Percentiles rank a stretch among this genome's conserved stretches.
phyloP scores from a whole-genome alignment of 1,140 invertebrate species.

The Condylostylus longicornis region DNA sequence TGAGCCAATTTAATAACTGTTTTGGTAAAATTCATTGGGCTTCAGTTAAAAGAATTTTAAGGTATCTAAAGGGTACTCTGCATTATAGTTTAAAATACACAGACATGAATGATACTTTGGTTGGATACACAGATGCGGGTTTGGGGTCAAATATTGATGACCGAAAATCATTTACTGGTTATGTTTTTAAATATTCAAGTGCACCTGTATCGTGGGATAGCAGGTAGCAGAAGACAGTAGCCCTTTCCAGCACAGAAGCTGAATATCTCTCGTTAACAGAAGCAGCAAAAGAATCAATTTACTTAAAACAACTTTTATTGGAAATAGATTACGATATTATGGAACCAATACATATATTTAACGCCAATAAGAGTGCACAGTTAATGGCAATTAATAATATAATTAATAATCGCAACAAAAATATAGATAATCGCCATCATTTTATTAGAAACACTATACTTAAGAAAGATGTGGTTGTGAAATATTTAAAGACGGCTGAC shows the following conservation, averaged over 20 bases:
- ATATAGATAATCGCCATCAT: too few species aligned
- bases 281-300: background rate
- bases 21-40: background rate
- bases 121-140: background rate
- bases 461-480: too few species aligned
- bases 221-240: background rate
- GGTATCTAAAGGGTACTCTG: background rate
- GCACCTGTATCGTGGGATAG: background rate
- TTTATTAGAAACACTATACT: too few species aligned
- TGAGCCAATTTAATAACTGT: constrained; percentile 12
- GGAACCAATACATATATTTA: too few species aligned
- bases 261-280: background rate
- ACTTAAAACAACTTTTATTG: too few species aligned
- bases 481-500: too few species aligned
- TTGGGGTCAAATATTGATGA: background rate
- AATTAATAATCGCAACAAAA: too few species aligned
- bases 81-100: background rate
- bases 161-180: background rate
- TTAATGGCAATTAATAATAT: too few species aligned
- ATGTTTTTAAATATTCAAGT: background rate
- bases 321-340: too few species aligned
- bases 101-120: background rate
- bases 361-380: too few species aligned
- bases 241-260: background rate
- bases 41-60: background rate